Evolutionary conservation across 1,140 invertebrate species (phyloP), one percentile per base, ranked within the genome.

Genomic region (Drosophila pectinifera): DNA sequence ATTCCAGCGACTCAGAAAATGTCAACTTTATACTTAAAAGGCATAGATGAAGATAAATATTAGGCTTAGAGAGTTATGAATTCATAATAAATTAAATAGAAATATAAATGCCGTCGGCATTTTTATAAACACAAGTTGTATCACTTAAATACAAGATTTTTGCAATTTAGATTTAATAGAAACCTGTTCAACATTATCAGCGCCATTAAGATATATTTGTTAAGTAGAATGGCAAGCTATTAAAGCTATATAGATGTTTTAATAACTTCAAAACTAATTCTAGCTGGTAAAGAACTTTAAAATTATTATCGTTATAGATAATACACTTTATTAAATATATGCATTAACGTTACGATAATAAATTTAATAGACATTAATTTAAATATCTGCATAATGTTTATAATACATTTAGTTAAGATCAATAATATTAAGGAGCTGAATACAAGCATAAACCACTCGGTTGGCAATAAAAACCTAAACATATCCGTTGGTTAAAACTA

Each of bases 21-120:
- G 16, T 63, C 8, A 18, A 20, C 26, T 26, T 8, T 10, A 18
- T 24, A n/a, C n/a, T 7, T 20, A 20, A 34, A 20, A 63, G 10
- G 26, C 5, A 8, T 10, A 18, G 5, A 31, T 11, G 14, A 16
- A 7, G 7, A 13, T 7, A 4, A 49, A 14, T 31, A 31, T 13
- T 4, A 0, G n/a, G n/a, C n/a, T n/a, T n/a, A n/a, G n/a, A n/a
- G n/a, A n/a, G n/a, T n/a, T n/a, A n/a, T n/a, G n/a, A n/a, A 13
- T 11, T 14, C 1, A 16, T 28, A n/a, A 46, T 24, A 46, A 24
- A 46, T 49, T 54, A 59, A 54, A 22, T 20, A 10, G 3, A 4
- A 11, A 4, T 1, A 5, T 24, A 34, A 42, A 68, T 24, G 46
- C 61, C 65, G 65, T 28, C 65, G 61, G 20, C 22, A 43, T 53